These are phyloP conservation scores for Apteryx owenii DNA, from an alignment of 2,113 vertebrate genomes.

Conservation along the genomic window DNA sequence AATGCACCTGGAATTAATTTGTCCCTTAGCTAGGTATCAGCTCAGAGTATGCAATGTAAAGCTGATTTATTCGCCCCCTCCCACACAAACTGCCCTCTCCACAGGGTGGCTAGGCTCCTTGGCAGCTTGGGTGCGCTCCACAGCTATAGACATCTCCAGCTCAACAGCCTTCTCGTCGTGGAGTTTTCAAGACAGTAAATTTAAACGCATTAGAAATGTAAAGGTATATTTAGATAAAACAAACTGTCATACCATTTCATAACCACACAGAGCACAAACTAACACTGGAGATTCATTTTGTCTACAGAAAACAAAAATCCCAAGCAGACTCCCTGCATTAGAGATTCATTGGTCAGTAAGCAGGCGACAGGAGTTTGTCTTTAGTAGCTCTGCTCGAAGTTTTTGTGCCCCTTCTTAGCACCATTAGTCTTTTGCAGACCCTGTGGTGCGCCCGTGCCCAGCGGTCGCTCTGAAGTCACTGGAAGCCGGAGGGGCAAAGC, in stretches of 20 bases:
- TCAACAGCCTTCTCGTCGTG: not conserved
- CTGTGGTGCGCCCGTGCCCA: not conserved
- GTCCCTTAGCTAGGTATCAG: not conserved
- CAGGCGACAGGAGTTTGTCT: not conserved
- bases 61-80: not conserved
- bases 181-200: not conserved
- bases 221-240: not conserved
- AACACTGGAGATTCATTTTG: not conserved
- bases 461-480: not conserved
- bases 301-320: not conserved
- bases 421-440: not conserved
- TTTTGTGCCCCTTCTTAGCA: not conserved
- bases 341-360: not conserved
- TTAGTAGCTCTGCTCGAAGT: not conserved
- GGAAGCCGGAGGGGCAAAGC: not conserved
- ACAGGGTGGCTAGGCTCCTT: not conserved
- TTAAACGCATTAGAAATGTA: not conserved
- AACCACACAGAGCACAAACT: not conserved
- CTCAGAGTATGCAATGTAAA: not conserved
- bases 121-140: not conserved
- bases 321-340: not conserved
- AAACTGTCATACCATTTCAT: not conserved
- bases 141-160: not conserved
- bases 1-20: not conserved
- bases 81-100: fast-evolving